Evolutionary conservation across 1,140 invertebrate species (phyloP).

Genomic region (Pseudoatta argentina): DNA sequence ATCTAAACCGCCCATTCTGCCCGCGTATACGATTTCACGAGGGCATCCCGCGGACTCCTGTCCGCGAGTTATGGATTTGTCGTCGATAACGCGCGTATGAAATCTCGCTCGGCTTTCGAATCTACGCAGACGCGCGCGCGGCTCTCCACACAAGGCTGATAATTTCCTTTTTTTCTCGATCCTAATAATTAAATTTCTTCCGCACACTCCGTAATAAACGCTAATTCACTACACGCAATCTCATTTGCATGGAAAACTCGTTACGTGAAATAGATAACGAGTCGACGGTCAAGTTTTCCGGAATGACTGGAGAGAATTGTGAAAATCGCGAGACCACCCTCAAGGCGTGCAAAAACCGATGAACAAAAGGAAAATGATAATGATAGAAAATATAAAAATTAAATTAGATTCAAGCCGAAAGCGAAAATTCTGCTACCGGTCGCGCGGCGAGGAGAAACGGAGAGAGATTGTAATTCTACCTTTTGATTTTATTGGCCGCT

Average conservation of each 20-base stretch:
- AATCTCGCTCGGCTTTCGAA: constrained; percentile 5
- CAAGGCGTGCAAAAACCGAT: neutral
- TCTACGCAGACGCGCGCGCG: too few species aligned
- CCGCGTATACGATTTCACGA: constrained; percentile 35
- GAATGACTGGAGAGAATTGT: neutral
- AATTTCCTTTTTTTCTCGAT: neutral
- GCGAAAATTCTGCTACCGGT: neutral
- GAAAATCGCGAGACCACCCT: constrained; percentile 30
- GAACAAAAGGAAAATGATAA: neutral
- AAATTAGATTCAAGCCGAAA: neutral
- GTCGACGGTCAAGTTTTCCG: constrained; percentile 36
- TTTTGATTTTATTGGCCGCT: constrained; percentile 74
- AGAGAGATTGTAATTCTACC: constrained; percentile 69
- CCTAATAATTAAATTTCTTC: constrained; percentile 53
- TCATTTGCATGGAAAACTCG: constrained; percentile 52
- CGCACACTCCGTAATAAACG: constrained; percentile 37
- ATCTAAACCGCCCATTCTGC: constrained; percentile 45
- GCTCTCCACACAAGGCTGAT: neutral
- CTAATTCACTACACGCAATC: constrained; percentile 24
- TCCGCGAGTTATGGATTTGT: constrained; percentile 23
- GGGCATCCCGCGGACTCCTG: neutral
- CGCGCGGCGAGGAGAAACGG: neutral
- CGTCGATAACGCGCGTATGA: constrained; percentile 21
- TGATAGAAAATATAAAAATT: neutral
- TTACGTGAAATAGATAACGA: constrained; percentile 56